Conservation (phyloP, 1,140 invertebrate genomes). For the Periplaneta americana region DNA sequence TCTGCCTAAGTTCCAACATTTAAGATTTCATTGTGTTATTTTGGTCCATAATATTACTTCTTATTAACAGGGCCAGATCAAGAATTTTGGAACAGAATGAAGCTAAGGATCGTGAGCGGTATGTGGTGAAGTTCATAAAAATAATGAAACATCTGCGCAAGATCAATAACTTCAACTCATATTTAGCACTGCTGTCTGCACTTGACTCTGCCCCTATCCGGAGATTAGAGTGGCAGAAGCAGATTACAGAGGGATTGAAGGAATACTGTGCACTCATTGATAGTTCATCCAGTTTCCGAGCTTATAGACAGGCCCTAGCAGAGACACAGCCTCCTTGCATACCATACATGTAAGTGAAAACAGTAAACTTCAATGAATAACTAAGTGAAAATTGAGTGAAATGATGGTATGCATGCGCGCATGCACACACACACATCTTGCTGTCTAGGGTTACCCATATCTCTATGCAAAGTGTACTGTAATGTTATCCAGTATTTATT, state of each 20-base stretch:
- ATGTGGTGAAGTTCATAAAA: conserved; percentile 95
- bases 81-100: conserved; percentile 74
- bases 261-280: conserved; percentile 95
- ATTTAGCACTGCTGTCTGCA: conserved; percentile 92
- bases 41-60: too few relatives aligned
- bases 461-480: too few relatives aligned
- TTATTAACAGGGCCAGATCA: conserved; percentile 61
- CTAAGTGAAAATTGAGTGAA: too few relatives aligned
- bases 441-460: too few relatives aligned
- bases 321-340: conserved; percentile 96
- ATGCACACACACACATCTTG: too few relatives aligned
- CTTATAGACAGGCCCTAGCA: conserved; percentile 87
- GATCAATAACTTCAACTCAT: conserved; percentile 98
- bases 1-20: too few relatives aligned
- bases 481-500: too few relatives aligned
- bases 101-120: conserved; percentile 91
- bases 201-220: conserved; percentile 94
- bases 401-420: too few relatives aligned
- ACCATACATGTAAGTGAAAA: conserved; percentile 90
- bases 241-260: conserved; percentile 86
- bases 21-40: too few relatives aligned
- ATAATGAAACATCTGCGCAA: conserved; percentile 97
- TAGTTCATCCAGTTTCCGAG: conserved; percentile 90
- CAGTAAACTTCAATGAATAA: too few relatives aligned
- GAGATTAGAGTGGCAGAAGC: conserved; percentile 90